Evolutionary conservation across 2,888 invertebrate genomes (phyloP), one percentile per base, ranked within the genome.

Genomic region (Meta bourneti): DNA sequence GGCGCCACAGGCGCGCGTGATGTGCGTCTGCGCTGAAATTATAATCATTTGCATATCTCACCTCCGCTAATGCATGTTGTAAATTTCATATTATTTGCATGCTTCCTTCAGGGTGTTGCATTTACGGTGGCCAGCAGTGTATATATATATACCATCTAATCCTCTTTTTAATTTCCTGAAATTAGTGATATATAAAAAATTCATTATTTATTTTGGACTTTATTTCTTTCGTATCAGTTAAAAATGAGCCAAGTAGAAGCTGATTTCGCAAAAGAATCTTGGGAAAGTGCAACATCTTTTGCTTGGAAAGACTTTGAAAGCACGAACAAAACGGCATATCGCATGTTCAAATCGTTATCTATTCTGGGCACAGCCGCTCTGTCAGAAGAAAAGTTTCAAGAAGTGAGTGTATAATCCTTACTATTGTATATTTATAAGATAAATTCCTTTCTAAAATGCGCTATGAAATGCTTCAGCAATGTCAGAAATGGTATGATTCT

Each of bases 281-380:
- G 97, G 97, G 96, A 96, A 94, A 96, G 97, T 94, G 96, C 98
- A 0, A 97, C 96, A 75, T 96, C 96, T 94, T 97, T 97, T 94
- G 96, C 96, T 78, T 98, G 97, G 97, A 96, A 96, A 89, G 95
- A 96, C 11, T 97, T 97, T 94, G 96, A 96, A 91, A 97, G 98
- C 94, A 83, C 88, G 83, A 93, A 94, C 48, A 96, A 96, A 81
- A 95, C 96, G 51, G 94, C 97, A 0, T 96, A 96, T 93, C 96
- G 98, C 89, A 97, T 97, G 95, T 98, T 98, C 94, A 96, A 96
- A 94, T 96, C 96, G 92, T 96, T 97, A 89, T 96, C 97, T 1
- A 96, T 97, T 90, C 95, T 98, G 5, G 98, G 98, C 0, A 95
- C 96, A 0, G 96, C 97, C 0, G 97, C 97, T 0, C 95, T 98